These are phyloP conservation scores for Watsonalla binaria DNA, from an alignment of 2,888 invertebrate species.

Conservation along the genomic window DNA sequence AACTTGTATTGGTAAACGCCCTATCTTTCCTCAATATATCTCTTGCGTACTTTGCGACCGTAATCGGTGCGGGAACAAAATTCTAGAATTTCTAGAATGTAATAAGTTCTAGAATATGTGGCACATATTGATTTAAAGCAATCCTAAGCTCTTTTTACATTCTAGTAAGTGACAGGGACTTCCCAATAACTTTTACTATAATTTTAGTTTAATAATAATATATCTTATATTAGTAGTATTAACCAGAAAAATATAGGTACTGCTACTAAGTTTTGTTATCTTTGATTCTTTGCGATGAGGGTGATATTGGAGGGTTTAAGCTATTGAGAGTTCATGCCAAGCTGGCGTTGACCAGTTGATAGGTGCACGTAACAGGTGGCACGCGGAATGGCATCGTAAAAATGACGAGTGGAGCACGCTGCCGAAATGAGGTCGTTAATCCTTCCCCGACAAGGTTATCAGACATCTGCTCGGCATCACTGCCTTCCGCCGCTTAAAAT, in stretches of 20 bases:
- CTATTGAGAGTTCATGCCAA: constrained; percentile 14
- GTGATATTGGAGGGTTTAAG: neutral
- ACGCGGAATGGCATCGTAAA: constrained; percentile 28
- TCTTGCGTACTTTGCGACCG: constrained; percentile 21
- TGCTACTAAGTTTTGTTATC: no score
- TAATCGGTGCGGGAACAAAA: constrained; percentile 25
- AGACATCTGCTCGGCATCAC: neutral
- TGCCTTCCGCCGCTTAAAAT: neutral
- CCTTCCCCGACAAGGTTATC: constrained; percentile 7
- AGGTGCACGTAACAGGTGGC: constrained; percentile 36
- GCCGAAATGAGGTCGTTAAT: constrained; percentile 21
- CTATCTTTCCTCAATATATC: constrained; percentile 19
- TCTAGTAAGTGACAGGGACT: neutral
- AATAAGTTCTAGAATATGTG: no score
- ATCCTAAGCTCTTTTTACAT: neutral
- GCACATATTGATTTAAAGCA: no score
- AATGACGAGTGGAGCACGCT: constrained; percentile 29
- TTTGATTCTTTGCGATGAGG: neutral
- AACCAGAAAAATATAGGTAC: no score
- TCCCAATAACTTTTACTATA: no score
- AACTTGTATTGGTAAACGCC: constrained; percentile 10
- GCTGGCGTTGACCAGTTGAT: constrained; percentile 26
- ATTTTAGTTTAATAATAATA: no score
- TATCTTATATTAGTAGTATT: no score
- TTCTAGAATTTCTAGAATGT: no score